A percentile compares a stretch with the other conserved stretches of the same genome.
Conservation (phyloP, 1,140 invertebrate genomes). For the Rhagoletis zephyria region DNA sequence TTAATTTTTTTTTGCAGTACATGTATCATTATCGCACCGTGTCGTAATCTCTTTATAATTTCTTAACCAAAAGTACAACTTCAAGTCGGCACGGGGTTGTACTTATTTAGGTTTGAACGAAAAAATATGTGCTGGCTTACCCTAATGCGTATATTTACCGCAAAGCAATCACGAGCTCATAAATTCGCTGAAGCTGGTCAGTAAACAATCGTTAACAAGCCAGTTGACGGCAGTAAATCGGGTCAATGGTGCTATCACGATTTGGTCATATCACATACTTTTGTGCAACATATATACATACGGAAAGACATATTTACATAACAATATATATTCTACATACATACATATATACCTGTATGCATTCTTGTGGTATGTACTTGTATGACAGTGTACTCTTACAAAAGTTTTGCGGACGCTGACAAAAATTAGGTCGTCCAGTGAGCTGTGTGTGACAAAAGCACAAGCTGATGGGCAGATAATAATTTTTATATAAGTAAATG, state of each 20-base stretch:
- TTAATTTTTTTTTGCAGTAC: too few species aligned
- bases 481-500: slow-evolving; percentile 19
- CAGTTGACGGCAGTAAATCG: slow-evolving; percentile 45
- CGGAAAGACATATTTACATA: too few species aligned
- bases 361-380: too few species aligned
- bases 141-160: not conserved
- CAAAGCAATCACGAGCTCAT: slow-evolving; percentile 14
- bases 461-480: slow-evolving; percentile 33
- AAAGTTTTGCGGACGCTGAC: slow-evolving; percentile 28
- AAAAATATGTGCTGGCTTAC: too few species aligned
- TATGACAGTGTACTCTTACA: not conserved
- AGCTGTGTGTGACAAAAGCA: slow-evolving; percentile 47
- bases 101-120: too few species aligned
- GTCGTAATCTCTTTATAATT: too few species aligned
- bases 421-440: slow-evolving; percentile 38
- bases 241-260: slow-evolving; percentile 51
- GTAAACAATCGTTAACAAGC: slow-evolving; percentile 46
- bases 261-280: slow-evolving; percentile 33
- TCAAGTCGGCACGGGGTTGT: too few species aligned
- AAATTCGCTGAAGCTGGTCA: slow-evolving; percentile 39
- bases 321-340: not conserved
- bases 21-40: too few species aligned
- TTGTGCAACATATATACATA: not conserved
- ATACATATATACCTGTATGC: not conserved
- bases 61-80: too few species aligned